Conservation (phyloP, 2,797 vertebrate species). For the Vultur gryphus region DNA sequence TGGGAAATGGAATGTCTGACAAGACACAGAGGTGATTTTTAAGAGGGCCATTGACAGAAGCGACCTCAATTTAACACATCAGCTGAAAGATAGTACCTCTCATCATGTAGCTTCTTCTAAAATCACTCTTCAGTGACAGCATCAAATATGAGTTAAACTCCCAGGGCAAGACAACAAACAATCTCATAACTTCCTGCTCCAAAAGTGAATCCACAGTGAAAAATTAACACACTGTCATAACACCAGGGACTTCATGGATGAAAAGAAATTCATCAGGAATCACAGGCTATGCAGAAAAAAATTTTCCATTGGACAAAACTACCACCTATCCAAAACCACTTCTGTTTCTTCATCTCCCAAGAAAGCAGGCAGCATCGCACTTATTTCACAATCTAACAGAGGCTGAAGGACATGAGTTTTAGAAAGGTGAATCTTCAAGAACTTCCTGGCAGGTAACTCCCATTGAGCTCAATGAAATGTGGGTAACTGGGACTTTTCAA, state of each 20-base stretch:
- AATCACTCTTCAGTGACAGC: slow-evolving; percentile 45
- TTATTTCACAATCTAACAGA: neutral
- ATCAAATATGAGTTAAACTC: neutral
- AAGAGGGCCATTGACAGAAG: slow-evolving; percentile 49
- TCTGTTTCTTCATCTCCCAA: neutral
- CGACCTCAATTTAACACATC: slow-evolving; percentile 51
- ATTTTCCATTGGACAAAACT: neutral
- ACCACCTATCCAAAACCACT: neutral
- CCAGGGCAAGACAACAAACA: neutral
- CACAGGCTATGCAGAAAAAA: neutral
- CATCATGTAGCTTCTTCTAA: neutral
- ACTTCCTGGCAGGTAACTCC: neutral
- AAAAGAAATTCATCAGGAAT: neutral
- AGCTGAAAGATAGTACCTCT: slow-evolving; percentile 23
- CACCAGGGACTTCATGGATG: neutral
- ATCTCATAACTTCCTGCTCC: neutral
- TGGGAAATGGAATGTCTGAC: slow-evolving; percentile 47
- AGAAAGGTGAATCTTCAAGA: neutral
- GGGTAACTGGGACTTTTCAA: neutral
- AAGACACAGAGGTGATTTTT: slow-evolving; percentile 53
- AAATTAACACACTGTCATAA: neutral
- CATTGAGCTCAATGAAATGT: neutral
- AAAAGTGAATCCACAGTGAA: neutral
- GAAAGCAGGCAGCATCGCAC: neutral
- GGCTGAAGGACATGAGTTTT: neutral